Conservation (phyloP, 2,888 invertebrate species). For the Macropis europaea region DNA sequence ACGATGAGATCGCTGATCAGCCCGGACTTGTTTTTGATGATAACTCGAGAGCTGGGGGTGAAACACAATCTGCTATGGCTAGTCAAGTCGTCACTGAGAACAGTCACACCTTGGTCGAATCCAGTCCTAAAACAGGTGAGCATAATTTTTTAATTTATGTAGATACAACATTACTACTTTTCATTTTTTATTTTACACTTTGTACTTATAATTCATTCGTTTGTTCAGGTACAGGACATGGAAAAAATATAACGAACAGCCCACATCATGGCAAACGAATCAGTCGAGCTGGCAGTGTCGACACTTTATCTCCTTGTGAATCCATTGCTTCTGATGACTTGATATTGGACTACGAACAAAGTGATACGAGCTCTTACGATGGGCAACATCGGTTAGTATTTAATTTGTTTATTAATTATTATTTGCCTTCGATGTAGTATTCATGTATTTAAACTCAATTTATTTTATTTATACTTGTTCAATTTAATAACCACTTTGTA, state of each 20-base stretch:
- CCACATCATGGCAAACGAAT: conserved; percentile 78
- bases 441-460: too few species aligned
- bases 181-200: neutral
- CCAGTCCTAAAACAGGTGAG: conserved; percentile 74
- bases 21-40: conserved; percentile 91
- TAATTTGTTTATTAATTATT: neutral
- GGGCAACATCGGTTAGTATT: conserved; percentile 81
- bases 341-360: conserved; percentile 91
- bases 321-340: conserved; percentile 93
- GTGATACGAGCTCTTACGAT: conserved; percentile 83
- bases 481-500: too few species aligned
- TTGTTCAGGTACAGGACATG: conserved; percentile 63
- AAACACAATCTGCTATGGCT: conserved; percentile 56
- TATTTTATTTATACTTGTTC: too few species aligned
- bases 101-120: conserved; percentile 75
- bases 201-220: neutral
- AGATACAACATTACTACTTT: neutral
- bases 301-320: conserved; percentile 90
- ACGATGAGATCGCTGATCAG: conserved; percentile 95
- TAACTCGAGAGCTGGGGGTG: conserved; percentile 76
- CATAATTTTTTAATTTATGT: conserved; percentile 11
- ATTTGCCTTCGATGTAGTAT: neutral
- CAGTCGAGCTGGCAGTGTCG: conserved; percentile 86
- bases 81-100: conserved; percentile 73
- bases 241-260: conserved; percentile 73